A percentile compares a stretch with the other conserved stretches of the same genome.
Conservation (phyloP, 2,888 invertebrate genomes). For the Panzeria rudis region DNA sequence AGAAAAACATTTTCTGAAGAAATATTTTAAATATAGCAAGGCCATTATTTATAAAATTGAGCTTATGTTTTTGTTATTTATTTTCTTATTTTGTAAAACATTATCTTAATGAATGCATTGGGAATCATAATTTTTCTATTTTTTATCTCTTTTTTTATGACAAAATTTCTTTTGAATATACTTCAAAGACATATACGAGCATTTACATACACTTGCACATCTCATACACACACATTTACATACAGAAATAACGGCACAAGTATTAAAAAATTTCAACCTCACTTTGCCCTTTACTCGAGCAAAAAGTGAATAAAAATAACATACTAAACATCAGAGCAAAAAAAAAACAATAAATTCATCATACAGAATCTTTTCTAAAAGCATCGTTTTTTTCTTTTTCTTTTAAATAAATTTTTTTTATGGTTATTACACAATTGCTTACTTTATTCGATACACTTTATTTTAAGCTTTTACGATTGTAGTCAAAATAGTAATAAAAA, state of each 20-base stretch:
- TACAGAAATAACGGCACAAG: background rate
- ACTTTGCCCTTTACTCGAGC: conserved; percentile 56
- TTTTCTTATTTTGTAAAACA: conserved; percentile 7
- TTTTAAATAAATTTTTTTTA: conserved; percentile 1
- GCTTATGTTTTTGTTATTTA: conserved; percentile 7
- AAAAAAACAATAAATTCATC: conserved; percentile 1
- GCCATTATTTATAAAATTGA: background rate
- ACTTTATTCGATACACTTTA: conserved; percentile 26
- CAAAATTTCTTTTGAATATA: conserved; percentile 11
- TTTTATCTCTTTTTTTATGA: background rate
- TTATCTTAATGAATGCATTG: conserved; percentile 1
- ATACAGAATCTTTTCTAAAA: background rate
- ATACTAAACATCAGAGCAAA: background rate
- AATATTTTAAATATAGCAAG: too few species aligned
- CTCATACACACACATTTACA: background rate
- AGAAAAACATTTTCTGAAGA: too few species aligned
- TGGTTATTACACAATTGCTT: conserved; percentile 34
- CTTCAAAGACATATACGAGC: background rate
- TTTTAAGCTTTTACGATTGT: conserved; percentile 26
- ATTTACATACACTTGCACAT: background rate
- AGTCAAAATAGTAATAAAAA: background rate
- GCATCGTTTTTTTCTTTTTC: background rate
- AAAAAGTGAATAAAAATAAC: conserved; percentile 30
- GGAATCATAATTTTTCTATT: conserved; percentile 7
- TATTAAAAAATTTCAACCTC: conserved; percentile 61